These are phyloP conservation scores for Casuarius casuarius DNA, from an alignment of 2,113 vertebrate species.

Conservation along the genomic window DNA sequence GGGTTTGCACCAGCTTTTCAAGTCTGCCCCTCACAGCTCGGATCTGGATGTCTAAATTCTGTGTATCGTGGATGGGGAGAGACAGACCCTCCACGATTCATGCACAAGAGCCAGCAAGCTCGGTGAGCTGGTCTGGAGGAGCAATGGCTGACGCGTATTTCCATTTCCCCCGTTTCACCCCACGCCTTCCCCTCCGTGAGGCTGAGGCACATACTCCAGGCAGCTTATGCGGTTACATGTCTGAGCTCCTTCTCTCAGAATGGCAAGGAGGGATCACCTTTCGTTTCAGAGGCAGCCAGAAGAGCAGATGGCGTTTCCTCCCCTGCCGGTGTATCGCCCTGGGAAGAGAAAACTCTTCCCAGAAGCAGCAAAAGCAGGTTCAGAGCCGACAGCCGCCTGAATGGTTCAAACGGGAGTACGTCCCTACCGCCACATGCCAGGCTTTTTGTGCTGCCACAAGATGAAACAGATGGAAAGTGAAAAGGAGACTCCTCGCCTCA, in stretches of 20 bases:
- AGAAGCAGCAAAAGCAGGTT: too few relatives aligned
- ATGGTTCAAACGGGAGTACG: background rate
- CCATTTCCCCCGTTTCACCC: background rate
- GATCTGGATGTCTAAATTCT: background rate
- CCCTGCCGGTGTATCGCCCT: too few relatives aligned
- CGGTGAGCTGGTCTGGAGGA: background rate
- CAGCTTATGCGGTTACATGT: background rate
- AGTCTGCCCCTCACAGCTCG: background rate
- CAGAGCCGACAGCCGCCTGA: background rate
- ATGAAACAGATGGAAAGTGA: background rate
- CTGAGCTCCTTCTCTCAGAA: background rate
- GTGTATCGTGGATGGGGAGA: accelerated
- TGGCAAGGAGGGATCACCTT: background rate
- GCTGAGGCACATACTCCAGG: accelerated
- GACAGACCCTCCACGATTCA: accelerated
- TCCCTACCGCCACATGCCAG: background rate
- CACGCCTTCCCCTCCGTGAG: background rate
- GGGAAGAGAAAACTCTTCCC: background rate
- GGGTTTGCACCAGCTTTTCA: background rate
- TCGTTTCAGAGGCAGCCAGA: background rate
- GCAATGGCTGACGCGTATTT: accelerated
- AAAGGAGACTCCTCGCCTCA: background rate
- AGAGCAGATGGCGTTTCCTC: background rate
- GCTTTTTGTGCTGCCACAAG: background rate
- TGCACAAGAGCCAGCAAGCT: background rate